Evolutionary conservation across 1,140 invertebrate species (phyloP).

Genomic region (Tetramorium alpestre): DNA sequence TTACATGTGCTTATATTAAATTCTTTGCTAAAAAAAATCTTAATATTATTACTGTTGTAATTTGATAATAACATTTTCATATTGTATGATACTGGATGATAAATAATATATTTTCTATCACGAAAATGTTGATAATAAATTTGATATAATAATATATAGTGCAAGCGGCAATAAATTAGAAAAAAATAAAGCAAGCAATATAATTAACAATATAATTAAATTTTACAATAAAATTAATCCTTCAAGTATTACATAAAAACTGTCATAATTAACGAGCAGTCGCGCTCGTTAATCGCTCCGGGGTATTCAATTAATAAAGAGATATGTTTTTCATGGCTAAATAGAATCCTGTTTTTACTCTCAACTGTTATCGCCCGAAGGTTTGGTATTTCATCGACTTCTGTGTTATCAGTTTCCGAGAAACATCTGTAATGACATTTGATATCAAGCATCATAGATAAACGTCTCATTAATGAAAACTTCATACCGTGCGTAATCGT

Average conservation of each 20-base stretch:
- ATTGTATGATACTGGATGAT: neutral
- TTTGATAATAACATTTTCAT: neutral
- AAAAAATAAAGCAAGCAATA: neutral
- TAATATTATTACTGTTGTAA: neutral
- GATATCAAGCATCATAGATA: neutral
- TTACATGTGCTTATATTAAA: neutral
- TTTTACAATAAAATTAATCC: neutral
- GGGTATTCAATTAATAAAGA: slow-evolving; percentile 20
- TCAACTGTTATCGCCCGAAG: neutral
- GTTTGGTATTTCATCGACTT: neutral
- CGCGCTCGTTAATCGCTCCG: neutral
- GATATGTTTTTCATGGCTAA: neutral
- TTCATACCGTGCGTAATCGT: neutral
- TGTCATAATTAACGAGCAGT: neutral
- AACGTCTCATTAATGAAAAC: neutral
- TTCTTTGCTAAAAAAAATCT: neutral
- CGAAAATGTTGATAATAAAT: neutral
- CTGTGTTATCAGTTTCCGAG: neutral
- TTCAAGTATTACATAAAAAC: neutral
- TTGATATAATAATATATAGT: neutral
- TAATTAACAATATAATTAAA: neutral
- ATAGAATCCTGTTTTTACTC: neutral
- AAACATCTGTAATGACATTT: neutral
- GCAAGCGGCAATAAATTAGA: neutral
- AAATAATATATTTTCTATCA: neutral